phyloP scores from a whole-genome alignment of 2,888 invertebrate species.

The Drosophila melanosoma region DNA sequence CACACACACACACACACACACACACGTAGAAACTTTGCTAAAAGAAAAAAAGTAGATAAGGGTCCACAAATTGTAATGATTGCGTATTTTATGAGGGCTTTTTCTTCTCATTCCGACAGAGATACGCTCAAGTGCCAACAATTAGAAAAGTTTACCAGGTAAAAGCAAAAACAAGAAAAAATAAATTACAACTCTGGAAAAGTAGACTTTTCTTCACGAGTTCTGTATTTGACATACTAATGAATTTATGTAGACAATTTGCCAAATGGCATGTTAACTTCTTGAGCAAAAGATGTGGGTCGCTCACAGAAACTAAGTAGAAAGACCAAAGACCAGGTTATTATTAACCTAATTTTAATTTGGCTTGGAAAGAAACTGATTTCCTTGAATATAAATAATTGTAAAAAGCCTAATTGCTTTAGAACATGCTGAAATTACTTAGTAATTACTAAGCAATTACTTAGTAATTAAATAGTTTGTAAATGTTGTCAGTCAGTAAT shows the following conservation, averaged over 20 bases:
- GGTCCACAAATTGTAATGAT: conserved; percentile 58
- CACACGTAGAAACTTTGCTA: conserved; percentile 10
- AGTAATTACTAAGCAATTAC: background rate
- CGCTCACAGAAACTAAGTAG: background rate
- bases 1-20: conserved; percentile 2
- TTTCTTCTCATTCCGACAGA: conserved; percentile 13
- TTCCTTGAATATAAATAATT: background rate
- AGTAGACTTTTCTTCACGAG: conserved; percentile 11
- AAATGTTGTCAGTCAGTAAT: conserved; percentile 4
- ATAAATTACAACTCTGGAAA: background rate
- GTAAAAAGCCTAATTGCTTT: background rate
- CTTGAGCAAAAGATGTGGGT: conserved; percentile 33
- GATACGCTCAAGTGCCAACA: conserved; percentile 66
- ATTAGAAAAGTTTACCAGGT: conserved; percentile 63
- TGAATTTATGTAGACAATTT: conserved; percentile 70
- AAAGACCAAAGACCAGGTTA: background rate
- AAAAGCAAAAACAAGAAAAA: background rate
- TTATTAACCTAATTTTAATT: conserved; percentile 17
- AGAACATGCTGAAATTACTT: conserved; percentile 1
- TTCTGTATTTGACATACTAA: conserved; percentile 56
- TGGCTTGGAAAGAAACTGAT: background rate
- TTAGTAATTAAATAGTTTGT: background rate
- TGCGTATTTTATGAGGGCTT: conserved; percentile 65
- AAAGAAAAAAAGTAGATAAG: conserved; percentile 6
- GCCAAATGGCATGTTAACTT: conserved; percentile 54